These are phyloP conservation scores for Megaustenia siamemsis DNA, from an alignment of 2,888 invertebrate genomes.

Conservation along the genomic window DNA sequence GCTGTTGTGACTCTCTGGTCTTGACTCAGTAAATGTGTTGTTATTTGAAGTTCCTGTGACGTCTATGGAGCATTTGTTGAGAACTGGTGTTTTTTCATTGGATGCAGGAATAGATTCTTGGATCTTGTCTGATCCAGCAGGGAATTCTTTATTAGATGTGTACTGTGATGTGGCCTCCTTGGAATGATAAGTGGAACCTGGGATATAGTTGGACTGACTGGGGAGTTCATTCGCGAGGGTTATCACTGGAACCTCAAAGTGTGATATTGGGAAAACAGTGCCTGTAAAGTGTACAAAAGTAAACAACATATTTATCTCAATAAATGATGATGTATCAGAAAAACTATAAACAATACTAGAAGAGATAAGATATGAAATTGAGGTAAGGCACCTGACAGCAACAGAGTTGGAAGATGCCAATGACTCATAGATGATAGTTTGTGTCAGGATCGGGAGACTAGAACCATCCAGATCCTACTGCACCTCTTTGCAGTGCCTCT, in stretches of 20 bases:
- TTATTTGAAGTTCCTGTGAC: not conserved
- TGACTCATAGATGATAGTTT: too few species aligned
- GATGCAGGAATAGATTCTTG: not conserved
- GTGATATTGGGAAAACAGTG: slow-evolving; percentile 19
- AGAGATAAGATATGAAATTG: too few species aligned
- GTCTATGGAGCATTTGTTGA: not conserved
- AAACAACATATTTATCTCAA: not conserved
- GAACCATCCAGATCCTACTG: too few species aligned
- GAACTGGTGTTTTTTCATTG: not conserved
- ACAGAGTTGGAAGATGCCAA: too few species aligned
- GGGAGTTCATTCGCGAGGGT: not conserved
- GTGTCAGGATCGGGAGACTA: too few species aligned
- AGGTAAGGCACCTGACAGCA: too few species aligned
- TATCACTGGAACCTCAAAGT: slow-evolving; percentile 11
- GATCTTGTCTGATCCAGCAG: not conserved
- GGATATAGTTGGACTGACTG: not conserved
- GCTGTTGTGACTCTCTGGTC: not conserved
- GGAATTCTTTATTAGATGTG: not conserved
- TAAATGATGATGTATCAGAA: not conserved
- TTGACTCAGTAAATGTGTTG: not conserved
- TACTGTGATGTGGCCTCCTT: not conserved
- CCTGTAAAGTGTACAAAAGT: not conserved
- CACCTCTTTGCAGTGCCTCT: too few species aligned
- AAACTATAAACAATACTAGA: too few species aligned
- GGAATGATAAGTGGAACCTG: not conserved